Evolutionary conservation across 1,140 invertebrate genomes (phyloP).

Genomic region (Dendroctonus valens): DNA sequence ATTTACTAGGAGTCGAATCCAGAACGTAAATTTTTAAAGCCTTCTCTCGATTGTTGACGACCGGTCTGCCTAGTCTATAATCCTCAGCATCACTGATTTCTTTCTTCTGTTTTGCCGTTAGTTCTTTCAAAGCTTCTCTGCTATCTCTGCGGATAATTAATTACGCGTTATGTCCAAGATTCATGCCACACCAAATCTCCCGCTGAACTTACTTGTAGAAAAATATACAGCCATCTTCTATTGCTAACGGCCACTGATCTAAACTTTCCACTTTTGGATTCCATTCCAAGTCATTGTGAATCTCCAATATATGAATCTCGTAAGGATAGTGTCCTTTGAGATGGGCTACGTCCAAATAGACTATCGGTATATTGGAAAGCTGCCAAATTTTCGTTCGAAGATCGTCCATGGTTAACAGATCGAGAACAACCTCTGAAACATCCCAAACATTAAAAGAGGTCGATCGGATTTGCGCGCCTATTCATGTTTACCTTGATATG

Average conservation of each 20-base stretch:
- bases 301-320: conserved; percentile 58
- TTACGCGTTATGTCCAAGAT: not conserved
- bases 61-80: conserved; percentile 51
- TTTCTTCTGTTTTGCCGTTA: conserved; percentile 61
- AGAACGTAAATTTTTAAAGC: conserved; percentile 75
- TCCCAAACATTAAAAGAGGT: too few relatives aligned
- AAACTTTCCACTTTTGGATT: conserved; percentile 51
- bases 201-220: conserved; percentile 57
- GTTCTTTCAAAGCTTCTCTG: conserved; percentile 58
- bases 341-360: conserved; percentile 65
- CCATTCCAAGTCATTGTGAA: conserved; percentile 61
- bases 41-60: conserved; percentile 61
- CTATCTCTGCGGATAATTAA: conserved; percentile 58
- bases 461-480: too few relatives aligned
- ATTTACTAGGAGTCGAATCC: conserved; percentile 45
- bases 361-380: conserved; percentile 60
- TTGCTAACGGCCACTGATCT: conserved; percentile 54
- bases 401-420: conserved; percentile 55
- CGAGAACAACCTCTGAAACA: conserved; percentile 60
- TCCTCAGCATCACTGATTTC: conserved; percentile 63
- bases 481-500: conserved; percentile 52
- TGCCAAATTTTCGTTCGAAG: conserved; percentile 57
- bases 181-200: not conserved
- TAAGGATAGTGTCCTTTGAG: conserved; percentile 59
- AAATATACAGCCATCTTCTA: conserved; percentile 60